Evolutionary conservation across 35 echinoderm and acorn worm genomes (phyloP), one percentile per base, ranked within the genome.

Genomic region (Heliocidaris erythrogramma): DNA sequence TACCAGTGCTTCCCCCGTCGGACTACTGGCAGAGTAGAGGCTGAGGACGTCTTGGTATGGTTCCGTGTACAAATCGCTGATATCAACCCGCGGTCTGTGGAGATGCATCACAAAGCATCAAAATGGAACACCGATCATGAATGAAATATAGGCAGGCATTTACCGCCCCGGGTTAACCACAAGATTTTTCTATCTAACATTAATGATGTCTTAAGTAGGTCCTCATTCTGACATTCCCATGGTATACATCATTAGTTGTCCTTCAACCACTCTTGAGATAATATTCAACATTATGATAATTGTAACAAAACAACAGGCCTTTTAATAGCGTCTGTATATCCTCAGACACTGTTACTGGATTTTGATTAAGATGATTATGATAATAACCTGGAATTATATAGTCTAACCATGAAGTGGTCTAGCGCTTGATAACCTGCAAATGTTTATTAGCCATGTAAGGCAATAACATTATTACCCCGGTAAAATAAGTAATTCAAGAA

Each of bases 61-160:
- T 30, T 92, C 91, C 12, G 91, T 92, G 49, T 59, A 52, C 91
- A 92, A 30, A 30, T 49, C 47, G 48, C 13, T 49, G 5, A 92
- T 29, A 92, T 92, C 91, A 30, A 92, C n/a, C 29, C 91, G 31
- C 13, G 49, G 91, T 59, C 91, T 92, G 87, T 9, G 11, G 14
- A 89, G 65, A 78, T 1, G 35, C 35, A 42, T 42, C 35, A 42
- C 35, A 42, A 42, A 42, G 35, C 35, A 42, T 42, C 35, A 42
- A 42, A 42, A 42, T 42, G 35, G 0, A 42, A 42, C 3, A 42
- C 35, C 3, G 14, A 84, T 1, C n/a, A 84, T 14, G 69, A 84
- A 84, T 18, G n/a, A 84, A 29, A 18, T 18, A 4, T 18, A 4
- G n/a, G 69, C n/a, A 16, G 14, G 4, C 69, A 16, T 18, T 84